Conservation (phyloP, 2,888 invertebrate species). For the Drosophila greeni region DNA sequence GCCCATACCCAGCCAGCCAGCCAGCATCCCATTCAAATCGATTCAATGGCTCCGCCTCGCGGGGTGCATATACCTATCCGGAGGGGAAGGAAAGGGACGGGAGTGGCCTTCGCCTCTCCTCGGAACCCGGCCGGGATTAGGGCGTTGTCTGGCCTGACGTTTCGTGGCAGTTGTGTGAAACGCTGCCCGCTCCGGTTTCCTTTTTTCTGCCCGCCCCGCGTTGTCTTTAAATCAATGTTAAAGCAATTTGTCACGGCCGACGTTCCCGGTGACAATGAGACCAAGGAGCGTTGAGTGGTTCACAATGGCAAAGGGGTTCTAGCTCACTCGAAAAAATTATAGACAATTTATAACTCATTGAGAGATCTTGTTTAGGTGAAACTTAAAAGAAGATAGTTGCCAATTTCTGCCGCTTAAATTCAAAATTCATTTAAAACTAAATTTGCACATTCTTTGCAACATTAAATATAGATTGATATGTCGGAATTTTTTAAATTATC, state of each 20-base stretch:
- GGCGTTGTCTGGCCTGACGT: conserved; percentile 67
- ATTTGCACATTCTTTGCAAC: too few relatives aligned
- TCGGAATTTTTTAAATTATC: too few relatives aligned
- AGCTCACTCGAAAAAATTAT: conserved; percentile 12
- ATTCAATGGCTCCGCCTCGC: conserved; percentile 52
- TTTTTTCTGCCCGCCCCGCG: conserved; percentile 25
- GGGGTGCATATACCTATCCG: conserved; percentile 33
- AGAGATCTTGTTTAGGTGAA: background rate
- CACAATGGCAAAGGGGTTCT: conserved; percentile 31
- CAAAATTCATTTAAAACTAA: too few relatives aligned
- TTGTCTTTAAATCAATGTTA: conserved; percentile 72
- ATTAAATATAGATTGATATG: background rate
- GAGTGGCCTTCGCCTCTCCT: conserved; percentile 17
- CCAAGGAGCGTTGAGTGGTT: conserved; percentile 45
- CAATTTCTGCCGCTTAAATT: too few relatives aligned
- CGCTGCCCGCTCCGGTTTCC: conserved; percentile 37
- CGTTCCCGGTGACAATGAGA: conserved; percentile 60
- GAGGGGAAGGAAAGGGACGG: background rate
- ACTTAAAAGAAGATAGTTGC: background rate
- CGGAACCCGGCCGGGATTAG: conserved; percentile 52
- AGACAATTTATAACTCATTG: background rate
- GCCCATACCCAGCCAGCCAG: conserved; percentile 8
- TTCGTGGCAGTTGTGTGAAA: conserved; percentile 71
- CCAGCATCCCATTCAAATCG: conserved; percentile 50
- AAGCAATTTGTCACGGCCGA: conserved; percentile 70